phyloP scores from a whole-genome alignment of 2,113 vertebrate species.

The Podilymbus podiceps region DNA sequence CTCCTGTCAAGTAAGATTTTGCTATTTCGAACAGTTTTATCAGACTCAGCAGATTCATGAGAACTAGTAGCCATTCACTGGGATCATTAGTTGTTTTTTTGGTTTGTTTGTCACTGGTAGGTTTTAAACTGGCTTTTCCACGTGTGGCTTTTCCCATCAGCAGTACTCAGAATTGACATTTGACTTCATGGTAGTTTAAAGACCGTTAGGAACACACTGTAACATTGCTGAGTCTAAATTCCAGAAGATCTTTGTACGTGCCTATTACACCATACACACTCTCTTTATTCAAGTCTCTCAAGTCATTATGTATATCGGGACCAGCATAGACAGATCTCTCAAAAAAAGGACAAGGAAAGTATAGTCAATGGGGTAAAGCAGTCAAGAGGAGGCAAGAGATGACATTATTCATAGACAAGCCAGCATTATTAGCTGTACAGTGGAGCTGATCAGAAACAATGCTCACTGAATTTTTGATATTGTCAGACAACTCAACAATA shows the following conservation, averaged over 20 bases:
- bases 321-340: background rate
- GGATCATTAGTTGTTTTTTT: background rate
- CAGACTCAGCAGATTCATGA: background rate
- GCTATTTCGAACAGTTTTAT: background rate
- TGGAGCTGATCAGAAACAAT: background rate
- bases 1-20: background rate
- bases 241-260: background rate
- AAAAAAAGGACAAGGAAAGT: background rate
- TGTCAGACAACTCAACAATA: background rate
- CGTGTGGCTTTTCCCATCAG: background rate
- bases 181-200: slow-evolving; percentile 14
- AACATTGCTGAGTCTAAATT: background rate
- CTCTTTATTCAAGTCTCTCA: background rate
- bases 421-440: background rate
- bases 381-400: slow-evolving; percentile 3
- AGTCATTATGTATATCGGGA: slow-evolving; percentile 8
- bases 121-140: background rate
- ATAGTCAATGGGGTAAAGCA: background rate
- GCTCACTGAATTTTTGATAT: background rate
- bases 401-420: slow-evolving; percentile 33
- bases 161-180: background rate
- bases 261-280: background rate
- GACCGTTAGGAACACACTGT: background rate
- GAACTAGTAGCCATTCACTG: background rate
- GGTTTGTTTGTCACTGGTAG: too few species aligned